phyloP scores from a whole-genome alignment of 37 sponge, comb jelly and placozoan species.

The Ianthella basta region DNA sequence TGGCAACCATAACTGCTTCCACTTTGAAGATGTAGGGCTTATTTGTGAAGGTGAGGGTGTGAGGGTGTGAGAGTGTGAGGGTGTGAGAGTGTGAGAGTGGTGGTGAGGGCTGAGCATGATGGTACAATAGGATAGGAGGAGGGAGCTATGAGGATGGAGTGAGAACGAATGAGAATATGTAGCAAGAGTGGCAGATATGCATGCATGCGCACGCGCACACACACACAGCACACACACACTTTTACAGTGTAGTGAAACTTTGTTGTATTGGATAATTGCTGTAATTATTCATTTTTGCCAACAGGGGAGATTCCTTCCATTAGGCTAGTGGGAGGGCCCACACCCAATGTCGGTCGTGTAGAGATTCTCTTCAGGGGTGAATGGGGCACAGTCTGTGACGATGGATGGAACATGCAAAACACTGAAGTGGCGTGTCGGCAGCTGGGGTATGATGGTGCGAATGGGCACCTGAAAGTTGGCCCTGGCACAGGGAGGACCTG shows the following conservation, averaged over 20 bases:
- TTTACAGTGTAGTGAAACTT: too few relatives aligned
- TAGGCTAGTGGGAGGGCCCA: slow-evolving; percentile 2
- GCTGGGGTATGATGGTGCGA: slow-evolving; percentile 17
- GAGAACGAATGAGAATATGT: too few relatives aligned
- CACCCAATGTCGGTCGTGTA: background rate
- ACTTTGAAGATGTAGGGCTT: slow-evolving; percentile 26
- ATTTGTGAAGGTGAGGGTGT: slow-evolving; percentile 20
- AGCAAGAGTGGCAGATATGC: too few relatives aligned
- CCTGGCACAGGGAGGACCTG: slow-evolving; percentile 8
- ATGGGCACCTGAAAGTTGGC: background rate
- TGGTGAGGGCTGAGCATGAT: too few relatives aligned
- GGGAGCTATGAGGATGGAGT: too few relatives aligned
- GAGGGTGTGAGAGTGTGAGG: too few relatives aligned
- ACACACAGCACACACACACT: background rate
- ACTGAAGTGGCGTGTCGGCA: slow-evolving; percentile 38
- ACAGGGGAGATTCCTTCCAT: background rate
- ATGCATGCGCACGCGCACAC: too few relatives aligned
- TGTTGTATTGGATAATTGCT: background rate
- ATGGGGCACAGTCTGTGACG: slow-evolving; percentile 52
- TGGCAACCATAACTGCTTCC: slow-evolving; percentile 32
- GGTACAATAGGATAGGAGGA: too few relatives aligned
- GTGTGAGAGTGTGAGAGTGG: too few relatives aligned
- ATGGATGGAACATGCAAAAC: background rate
- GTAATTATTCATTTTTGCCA: background rate
- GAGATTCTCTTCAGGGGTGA: background rate